phyloP scores from a whole-genome alignment of 2,113 vertebrate species.

The Perca schrenkii region DNA sequence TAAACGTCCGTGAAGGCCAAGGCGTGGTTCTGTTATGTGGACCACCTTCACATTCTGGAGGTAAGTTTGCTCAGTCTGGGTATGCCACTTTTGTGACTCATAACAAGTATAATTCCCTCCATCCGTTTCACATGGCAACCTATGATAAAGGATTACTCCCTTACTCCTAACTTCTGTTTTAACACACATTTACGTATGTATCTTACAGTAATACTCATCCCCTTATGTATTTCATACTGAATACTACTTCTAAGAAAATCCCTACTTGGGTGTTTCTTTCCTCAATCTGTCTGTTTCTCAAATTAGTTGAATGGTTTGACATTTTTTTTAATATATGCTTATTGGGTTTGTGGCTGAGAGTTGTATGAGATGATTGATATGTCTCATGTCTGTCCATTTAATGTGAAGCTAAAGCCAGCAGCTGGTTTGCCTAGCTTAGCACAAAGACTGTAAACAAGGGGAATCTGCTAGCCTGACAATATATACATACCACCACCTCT shows the following conservation, averaged over 20 bases:
- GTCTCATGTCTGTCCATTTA: background rate
- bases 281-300: background rate
- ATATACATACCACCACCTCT: background rate
- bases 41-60: conserved; percentile 88
- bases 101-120: conserved; percentile 1
- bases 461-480: background rate
- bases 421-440: background rate
- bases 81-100: background rate
- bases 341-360: background rate
- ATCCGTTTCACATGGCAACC: conserved; percentile 22
- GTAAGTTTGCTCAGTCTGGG: conserved; percentile 77
- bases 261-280: too few relatives aligned
- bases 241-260: too few relatives aligned
- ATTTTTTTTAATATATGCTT: background rate
- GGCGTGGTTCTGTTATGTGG: conserved; percentile 95
- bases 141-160: conserved; percentile 42
- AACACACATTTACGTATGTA: conserved; percentile 7
- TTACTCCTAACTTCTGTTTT: conserved; percentile 12
- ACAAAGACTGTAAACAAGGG: background rate
- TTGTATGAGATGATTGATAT: background rate
- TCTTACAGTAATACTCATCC: conserved; percentile 25
- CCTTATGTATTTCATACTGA: background rate
- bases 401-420: conserved; percentile 10
- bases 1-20: conserved; percentile 95
- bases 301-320: background rate